These are phyloP conservation scores for Petrocephalus sullivani DNA, from an alignment of 2,797 vertebrate genomes.

Conservation along the genomic window DNA sequence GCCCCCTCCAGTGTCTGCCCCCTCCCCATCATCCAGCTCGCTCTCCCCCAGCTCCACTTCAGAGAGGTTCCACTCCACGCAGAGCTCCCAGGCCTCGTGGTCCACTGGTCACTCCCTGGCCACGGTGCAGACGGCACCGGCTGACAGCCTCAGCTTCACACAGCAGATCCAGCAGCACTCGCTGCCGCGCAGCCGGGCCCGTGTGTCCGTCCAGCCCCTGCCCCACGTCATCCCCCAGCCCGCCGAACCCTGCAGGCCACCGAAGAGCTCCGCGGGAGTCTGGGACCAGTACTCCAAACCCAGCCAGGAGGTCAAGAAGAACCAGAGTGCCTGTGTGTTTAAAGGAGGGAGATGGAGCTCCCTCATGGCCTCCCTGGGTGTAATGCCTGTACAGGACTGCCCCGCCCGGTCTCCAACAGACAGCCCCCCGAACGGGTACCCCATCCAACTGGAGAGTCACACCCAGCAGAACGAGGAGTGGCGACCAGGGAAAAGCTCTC, in stretches of 20 bases:
- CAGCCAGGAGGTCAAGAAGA: slow-evolving; percentile 40
- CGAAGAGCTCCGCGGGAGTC: slow-evolving; percentile 40
- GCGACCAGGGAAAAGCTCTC: slow-evolving; percentile 47
- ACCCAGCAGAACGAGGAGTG: slow-evolving; percentile 52
- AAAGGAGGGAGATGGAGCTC: slow-evolving; percentile 59
- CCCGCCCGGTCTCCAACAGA: slow-evolving; percentile 43
- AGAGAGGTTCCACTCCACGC: slow-evolving; percentile 61
- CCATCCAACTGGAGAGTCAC: slow-evolving; percentile 49
- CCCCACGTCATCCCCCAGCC: slow-evolving; percentile 43
- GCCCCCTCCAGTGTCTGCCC: slow-evolving; percentile 41
- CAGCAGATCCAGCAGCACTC: slow-evolving; percentile 74
- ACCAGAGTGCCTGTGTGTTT: slow-evolving; percentile 30
- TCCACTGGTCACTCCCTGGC: slow-evolving; percentile 69
- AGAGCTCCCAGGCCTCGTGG: slow-evolving; percentile 61
- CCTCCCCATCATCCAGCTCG: slow-evolving; percentile 56
- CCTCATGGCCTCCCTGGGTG: slow-evolving; percentile 65
- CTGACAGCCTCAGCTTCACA: slow-evolving; percentile 68
- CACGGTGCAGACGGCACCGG: slow-evolving; percentile 65
- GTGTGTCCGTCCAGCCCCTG: slow-evolving; percentile 59
- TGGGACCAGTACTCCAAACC: slow-evolving; percentile 45
- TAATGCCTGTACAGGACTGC: slow-evolving; percentile 60
- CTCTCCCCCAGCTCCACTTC: slow-evolving; percentile 63
- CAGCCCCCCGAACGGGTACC: slow-evolving; percentile 57
- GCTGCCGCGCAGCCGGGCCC: slow-evolving; percentile 65
- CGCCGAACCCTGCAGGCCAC: slow-evolving; percentile 36